phyloP scores from a whole-genome alignment of 2,797 vertebrate genomes.

The Pitangus sulphuratus region DNA sequence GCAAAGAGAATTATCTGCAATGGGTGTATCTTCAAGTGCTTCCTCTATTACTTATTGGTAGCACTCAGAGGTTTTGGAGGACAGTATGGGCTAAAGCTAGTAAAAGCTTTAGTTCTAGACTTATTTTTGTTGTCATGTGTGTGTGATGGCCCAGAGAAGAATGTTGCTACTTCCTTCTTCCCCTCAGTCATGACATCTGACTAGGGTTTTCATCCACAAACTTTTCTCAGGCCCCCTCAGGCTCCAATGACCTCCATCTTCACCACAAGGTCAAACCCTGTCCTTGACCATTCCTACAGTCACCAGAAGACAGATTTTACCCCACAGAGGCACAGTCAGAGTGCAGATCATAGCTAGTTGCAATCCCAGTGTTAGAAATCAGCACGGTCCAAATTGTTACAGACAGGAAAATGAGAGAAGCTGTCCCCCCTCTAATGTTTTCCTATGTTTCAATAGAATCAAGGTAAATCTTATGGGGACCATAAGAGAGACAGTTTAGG shows the following conservation, averaged over 20 bases:
- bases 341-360: neutral
- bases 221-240: neutral
- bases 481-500: neutral
- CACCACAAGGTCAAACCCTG: neutral
- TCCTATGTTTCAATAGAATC: neutral
- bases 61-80: neutral
- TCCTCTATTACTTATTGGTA: neutral
- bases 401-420: neutral
- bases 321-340: rapidly evolving
- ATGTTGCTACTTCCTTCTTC: neutral
- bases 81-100: neutral
- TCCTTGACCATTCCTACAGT: neutral
- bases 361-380: neutral
- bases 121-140: neutral
- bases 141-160: neutral
- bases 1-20: neutral
- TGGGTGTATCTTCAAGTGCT: neutral
- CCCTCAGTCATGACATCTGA: neutral
- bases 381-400: neutral
- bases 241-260: neutral
- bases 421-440: neutral
- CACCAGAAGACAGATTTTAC: neutral
- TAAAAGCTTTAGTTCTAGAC: neutral
- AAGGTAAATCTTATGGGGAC: neutral
- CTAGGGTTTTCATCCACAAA: neutral